Base-by-base conservation (phyloP, 2,888 invertebrate genomes). In the Polietes domitor region DNA sequence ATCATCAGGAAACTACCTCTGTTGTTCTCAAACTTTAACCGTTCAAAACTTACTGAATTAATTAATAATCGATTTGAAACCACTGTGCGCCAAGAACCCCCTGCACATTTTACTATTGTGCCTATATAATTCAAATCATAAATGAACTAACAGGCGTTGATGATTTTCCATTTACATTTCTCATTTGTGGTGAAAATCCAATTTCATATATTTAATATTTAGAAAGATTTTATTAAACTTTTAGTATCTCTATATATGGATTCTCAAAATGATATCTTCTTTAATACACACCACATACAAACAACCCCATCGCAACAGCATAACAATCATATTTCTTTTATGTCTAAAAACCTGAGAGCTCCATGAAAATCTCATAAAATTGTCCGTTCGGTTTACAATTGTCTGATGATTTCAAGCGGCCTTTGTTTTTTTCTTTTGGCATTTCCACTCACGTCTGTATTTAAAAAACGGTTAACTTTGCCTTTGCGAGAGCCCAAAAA, bases 381-480 rank as follows among this genome's bases (percentile, higher is more conserved):
- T 3, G 4, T 55, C 21, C 41, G 12, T 41, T 17, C 32, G n/a
- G 3, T 37, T 37, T 37, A 68, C 43, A 43, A n/a, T 17, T 7
- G 1, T 37, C 12, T 37, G 37, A 37, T 12, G 19, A 55, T 21
- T 24, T 55, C 53, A 55, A 1, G 15, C 3, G 12, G n/a, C 1
- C 47, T 26, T 1, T 68, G 68, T 68, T 68, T 68, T 26, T 1
- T 68, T 43, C 43, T 68, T 68, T 68, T 68, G 68, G 68, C 41
- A 68, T 68, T 68, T 68, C 68, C 41, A 68, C 68, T 68, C 68
- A 68, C 68, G 68, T 68, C 43, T 68, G 68, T 68, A 68, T 68
- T 68, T 43, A 24, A 65, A 65, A 41, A 41, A 68, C 41, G 24
- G 41, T 68, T 68, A 41, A 68, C 24, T 17, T 68, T 37, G 12